Conservation (phyloP, 2,113 vertebrate genomes). For the Ursus arctos region DNA sequence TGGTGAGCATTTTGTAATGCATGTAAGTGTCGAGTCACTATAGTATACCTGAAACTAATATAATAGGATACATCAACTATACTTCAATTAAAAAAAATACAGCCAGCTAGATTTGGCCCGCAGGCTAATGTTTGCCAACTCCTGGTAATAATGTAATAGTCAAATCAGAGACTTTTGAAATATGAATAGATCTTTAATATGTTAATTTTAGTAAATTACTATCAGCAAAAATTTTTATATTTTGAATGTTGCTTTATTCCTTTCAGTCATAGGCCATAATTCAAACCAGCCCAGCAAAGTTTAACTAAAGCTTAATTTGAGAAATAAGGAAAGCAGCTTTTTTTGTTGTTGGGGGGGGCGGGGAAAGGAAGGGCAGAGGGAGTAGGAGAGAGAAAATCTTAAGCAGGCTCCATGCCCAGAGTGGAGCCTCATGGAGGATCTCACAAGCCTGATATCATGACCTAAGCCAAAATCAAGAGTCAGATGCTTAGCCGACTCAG, state of each 20-base stretch:
- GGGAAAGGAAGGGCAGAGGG: neutral
- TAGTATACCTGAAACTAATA: neutral
- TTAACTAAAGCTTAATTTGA: neutral
- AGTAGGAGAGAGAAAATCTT: neutral
- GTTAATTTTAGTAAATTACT: conserved; percentile 40
- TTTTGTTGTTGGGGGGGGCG: neutral
- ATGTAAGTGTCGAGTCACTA: neutral
- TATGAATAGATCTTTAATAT: conserved; percentile 10
- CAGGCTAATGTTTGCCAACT: neutral
- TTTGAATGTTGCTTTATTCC: conserved; percentile 22
- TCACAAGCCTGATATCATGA: neutral
- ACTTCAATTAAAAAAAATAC: neutral
- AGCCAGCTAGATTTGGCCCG: neutral
- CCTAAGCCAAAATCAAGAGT: neutral
- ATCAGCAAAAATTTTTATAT: neutral
- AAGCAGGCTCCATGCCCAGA: neutral
- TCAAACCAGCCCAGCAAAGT: neutral
- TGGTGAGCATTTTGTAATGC: neutral
- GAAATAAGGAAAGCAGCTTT: neutral
- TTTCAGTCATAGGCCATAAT: neutral
- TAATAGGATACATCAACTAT: neutral
- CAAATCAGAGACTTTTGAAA: conserved; percentile 13
- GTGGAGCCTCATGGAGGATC: neutral
- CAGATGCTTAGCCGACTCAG: neutral
- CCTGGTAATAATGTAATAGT: neutral